Evolutionary conservation across 1,140 invertebrate genomes (phyloP).

Genomic region (Globodera ellingtonae): DNA sequence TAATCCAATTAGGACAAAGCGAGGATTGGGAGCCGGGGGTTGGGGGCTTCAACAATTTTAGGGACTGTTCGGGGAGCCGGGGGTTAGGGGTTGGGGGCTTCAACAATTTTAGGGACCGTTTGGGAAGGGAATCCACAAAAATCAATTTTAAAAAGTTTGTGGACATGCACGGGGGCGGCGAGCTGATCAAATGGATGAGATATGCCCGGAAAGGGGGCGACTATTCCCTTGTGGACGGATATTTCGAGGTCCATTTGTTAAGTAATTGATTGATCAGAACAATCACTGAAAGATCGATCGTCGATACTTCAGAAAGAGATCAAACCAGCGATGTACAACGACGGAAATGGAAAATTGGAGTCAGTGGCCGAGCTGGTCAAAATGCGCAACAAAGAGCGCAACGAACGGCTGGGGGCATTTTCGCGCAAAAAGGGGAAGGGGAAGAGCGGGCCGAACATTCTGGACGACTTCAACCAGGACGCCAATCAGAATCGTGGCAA

Average conservation of each 20-base stretch:
- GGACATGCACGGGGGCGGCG: conserved; percentile 58
- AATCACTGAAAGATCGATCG: conserved; percentile 10
- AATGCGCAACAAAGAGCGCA: conserved; percentile 62
- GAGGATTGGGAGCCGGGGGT: too few relatives aligned
- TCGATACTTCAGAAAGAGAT: conserved; percentile 43
- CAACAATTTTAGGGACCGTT: too few relatives aligned
- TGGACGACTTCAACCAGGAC: conserved; percentile 65
- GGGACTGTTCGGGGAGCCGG: too few relatives aligned
- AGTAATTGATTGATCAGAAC: conserved; percentile 26
- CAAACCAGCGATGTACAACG: conserved; percentile 55
- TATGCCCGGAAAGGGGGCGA: conserved; percentile 61
- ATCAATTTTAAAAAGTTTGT: conserved; percentile 25
- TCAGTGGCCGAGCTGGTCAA: conserved; percentile 63
- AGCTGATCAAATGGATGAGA: conserved; percentile 62
- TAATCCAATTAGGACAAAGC: not conserved
- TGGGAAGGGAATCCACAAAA: not conserved
- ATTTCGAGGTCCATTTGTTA: conserved; percentile 30
- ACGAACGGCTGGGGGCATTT: conserved; percentile 60
- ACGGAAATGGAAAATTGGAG: conserved; percentile 62
- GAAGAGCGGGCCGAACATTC: conserved; percentile 64
- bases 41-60: too few relatives aligned
- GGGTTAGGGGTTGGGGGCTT: too few relatives aligned
- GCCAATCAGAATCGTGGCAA: conserved; percentile 61
- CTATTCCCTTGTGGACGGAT: conserved; percentile 59
- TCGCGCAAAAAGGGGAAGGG: conserved; percentile 64